Conservation (phyloP, 2,797 vertebrate genomes). For the Sebastes alutus region DNA sequence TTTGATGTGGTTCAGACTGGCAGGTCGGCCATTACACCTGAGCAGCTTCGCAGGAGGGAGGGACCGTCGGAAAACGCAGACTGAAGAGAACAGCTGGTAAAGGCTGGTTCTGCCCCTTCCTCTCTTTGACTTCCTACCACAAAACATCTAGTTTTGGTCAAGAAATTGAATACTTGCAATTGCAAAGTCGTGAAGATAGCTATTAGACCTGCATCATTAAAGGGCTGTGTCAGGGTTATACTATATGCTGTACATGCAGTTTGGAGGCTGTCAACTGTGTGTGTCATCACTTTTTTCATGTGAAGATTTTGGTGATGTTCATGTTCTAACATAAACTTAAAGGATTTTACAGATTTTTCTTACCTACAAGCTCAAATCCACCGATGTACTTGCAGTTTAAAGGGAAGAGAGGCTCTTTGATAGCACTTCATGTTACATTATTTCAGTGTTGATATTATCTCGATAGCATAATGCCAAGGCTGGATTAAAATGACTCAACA, state of each 20-base stretch:
- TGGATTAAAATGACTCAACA: not conserved
- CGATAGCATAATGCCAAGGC: not conserved
- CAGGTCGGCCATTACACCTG: constrained; percentile 63
- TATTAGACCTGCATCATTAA: constrained; percentile 26
- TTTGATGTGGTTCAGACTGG: constrained; percentile 79
- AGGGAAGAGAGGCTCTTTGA: not conserved
- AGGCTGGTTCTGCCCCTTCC: constrained; percentile 14
- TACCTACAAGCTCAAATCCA: not conserved
- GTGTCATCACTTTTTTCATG: not conserved
- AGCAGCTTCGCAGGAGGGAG: constrained; percentile 66
- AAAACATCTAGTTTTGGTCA: constrained; percentile 15
- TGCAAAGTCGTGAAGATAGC: not conserved
- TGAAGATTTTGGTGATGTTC: not conserved
- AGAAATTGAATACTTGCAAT: constrained; percentile 16
- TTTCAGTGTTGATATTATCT: not conserved
- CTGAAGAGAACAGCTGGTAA: constrained; percentile 61
- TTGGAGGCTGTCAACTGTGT: not conserved
- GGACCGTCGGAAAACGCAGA: constrained; percentile 62
- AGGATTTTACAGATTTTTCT: not conserved
- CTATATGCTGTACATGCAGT: not conserved
- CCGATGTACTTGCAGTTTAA: not conserved
- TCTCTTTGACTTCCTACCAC: constrained; percentile 10
- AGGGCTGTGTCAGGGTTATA: not conserved
- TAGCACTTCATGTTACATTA: not conserved
- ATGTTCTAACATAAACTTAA: not conserved